Base-by-base conservation (phyloP, 2,888 invertebrate species). In the Dicranocentrus wangi region DNA sequence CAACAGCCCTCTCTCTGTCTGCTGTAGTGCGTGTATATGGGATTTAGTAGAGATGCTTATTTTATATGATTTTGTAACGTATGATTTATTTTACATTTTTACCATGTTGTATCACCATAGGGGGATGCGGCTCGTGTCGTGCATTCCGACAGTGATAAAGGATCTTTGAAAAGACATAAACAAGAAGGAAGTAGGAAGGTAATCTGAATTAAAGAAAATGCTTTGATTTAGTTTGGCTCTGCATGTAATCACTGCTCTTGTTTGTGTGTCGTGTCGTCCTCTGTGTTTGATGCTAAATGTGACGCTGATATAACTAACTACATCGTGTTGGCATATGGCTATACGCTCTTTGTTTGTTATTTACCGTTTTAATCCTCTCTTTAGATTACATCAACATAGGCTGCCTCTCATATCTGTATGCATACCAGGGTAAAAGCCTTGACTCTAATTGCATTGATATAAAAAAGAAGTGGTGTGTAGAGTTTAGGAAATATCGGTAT, bases 111-210 rank as follows among this genome's bases (percentile, higher is more conserved):
- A 51, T 73, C 10, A 61, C 65, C 58, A 17, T 70, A 77, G 77
- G 82, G 77, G 32, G 82, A 82, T 53, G 65, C 66, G 66, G 72
- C 70, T 68, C 82, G 82, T 19, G 47, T 27, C 61, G 70, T 71
- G 32, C 55, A 70, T 60, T 43, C 77, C 25, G 82, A 82, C 42
- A 78, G 72, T 69, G 77, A 82, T 60, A 77, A 71, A 72, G 82
- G 82, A 78, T 66, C 77, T 68, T 71, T 63, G 55, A 82, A 82
- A 78, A 66, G 77, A 66, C 68, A 65, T 60, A 82, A 82, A 63
- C 82, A 82, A 69, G 82, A 82, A 28, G 82, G 77, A 69, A 70
- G 73, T 81, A 81, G 82, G 76, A 82, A 82, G 82, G 82, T 82
- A 82, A 71, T 47, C 19, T 28, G 1, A 43, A 27, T 21, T 58